Conservation (phyloP, 2,113 vertebrate genomes). For the Dendropsophus ebraccatus region DNA sequence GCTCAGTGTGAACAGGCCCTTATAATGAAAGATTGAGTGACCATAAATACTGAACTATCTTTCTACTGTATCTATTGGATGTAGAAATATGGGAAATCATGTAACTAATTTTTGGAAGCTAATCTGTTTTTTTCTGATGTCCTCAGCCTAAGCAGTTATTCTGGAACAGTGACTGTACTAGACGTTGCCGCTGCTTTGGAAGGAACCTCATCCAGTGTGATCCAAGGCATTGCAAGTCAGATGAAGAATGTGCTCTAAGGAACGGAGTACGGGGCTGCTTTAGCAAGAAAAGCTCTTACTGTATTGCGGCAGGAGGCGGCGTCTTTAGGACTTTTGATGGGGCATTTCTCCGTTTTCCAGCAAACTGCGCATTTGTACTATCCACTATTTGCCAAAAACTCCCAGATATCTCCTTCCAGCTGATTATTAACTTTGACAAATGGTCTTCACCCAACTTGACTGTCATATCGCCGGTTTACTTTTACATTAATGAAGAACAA, state of each 20-base stretch:
- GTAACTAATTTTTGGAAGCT: neutral
- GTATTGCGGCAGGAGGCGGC: constrained; percentile 87
- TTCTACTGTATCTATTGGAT: too few species aligned
- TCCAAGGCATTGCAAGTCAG: constrained; percentile 90
- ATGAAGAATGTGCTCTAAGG: constrained; percentile 87
- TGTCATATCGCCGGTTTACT: constrained; percentile 92
- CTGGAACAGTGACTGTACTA: constrained; percentile 93
- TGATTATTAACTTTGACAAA: constrained; percentile 98
- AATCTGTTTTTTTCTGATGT: neutral
- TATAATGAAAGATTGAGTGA: neutral
- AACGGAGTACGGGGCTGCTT: constrained; percentile 89
- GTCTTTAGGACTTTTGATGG: constrained; percentile 97
- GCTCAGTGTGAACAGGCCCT: too few species aligned
- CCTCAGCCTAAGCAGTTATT: constrained; percentile 93
- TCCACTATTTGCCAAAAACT: constrained; percentile 98
- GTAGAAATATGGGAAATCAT: neutral
- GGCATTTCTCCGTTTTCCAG: constrained; percentile 92
- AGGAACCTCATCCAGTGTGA: constrained; percentile 97
- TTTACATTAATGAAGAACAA: constrained; percentile 98
- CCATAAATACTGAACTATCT: neutral
- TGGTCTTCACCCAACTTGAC: constrained; percentile 96
- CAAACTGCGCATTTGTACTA: constrained; percentile 95
- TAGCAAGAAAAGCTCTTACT: constrained; percentile 86
- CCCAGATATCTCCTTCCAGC: constrained; percentile 96
- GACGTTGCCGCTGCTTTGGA: constrained; percentile 94